Evolutionary conservation across 2,113 vertebrate species (phyloP).

Genomic region (Strix aluco): DNA sequence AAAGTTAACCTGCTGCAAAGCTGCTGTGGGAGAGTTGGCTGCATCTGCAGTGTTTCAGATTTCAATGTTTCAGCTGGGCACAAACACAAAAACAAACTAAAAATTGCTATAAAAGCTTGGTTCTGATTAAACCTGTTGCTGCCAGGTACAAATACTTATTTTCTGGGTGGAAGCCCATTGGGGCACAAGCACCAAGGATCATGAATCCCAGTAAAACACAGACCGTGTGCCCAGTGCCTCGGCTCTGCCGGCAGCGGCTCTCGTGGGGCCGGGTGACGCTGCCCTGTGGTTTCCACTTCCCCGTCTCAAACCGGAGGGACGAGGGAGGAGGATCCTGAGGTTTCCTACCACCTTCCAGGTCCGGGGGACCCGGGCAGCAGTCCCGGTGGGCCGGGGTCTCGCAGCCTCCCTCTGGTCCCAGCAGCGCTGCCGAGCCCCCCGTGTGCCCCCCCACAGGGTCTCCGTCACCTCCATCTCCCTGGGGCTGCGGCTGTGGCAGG

Average conservation of each 20-base stretch:
- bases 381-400: rapidly evolving
- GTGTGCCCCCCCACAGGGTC: not conserved
- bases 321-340: not conserved
- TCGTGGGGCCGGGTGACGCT: rapidly evolving
- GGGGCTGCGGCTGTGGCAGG: not conserved
- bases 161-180: conserved; percentile 69
- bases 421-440: not conserved
- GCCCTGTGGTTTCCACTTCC: not conserved
- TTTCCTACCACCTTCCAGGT: not conserved
- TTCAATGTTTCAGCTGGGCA: not conserved
- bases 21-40: conserved; percentile 39
- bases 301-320: not conserved
- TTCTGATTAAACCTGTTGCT: conserved; percentile 58
- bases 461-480: not conserved
- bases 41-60: conserved; percentile 25
- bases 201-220: not conserved
- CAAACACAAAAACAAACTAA: conserved; percentile 64
- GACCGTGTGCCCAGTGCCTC: not conserved
- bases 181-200: conserved; percentile 21
- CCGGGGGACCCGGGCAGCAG: not conserved
- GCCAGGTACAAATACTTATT: not conserved
- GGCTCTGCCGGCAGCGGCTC: not conserved
- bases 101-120: conserved; percentile 29
- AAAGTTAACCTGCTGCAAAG: conserved; percentile 67
- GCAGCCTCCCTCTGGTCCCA: rapidly evolving